Percentiles rank a stretch among this genome's conserved stretches.
These are phyloP conservation scores for Drosophila tani DNA, from an alignment of 1,140 invertebrate genomes.

Conservation along the genomic window DNA sequence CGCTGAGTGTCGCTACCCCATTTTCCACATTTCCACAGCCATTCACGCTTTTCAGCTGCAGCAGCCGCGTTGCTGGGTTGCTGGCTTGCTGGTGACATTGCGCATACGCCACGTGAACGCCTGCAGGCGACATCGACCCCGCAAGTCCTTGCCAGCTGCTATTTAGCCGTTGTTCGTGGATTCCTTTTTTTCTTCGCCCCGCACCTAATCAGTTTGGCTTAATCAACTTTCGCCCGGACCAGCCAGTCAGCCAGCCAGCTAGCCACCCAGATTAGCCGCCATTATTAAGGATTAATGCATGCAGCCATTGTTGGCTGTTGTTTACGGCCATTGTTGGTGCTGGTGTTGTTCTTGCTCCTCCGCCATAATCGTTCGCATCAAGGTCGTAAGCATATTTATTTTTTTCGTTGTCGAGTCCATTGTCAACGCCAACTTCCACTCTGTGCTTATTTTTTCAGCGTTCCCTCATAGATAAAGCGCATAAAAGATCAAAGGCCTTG, in stretches of 20 bases:
- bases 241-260: neutral
- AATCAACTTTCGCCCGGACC: slow-evolving; percentile 57
- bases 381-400: slow-evolving; percentile 42
- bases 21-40: slow-evolving; percentile 6
- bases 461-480: slow-evolving; percentile 73
- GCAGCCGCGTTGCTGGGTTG: neutral
- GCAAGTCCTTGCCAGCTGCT: slow-evolving; percentile 13
- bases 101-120: slow-evolving; percentile 57
- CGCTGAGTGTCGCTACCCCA: slow-evolving; percentile 19
- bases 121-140: slow-evolving; percentile 38
- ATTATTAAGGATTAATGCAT: slow-evolving; percentile 73
- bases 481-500: slow-evolving; percentile 82
- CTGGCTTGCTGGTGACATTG: slow-evolving; percentile 31
- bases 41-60: slow-evolving; percentile 20
- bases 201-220: slow-evolving; percentile 63
- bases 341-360: neutral
- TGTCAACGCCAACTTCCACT: slow-evolving; percentile 41
- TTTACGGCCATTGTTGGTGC: slow-evolving; percentile 20
- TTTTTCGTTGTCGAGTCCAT: slow-evolving; percentile 22
- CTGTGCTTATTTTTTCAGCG: slow-evolving; percentile 19
- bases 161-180: slow-evolving; percentile 13
- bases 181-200: slow-evolving; percentile 3
- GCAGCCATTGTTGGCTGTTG: slow-evolving; percentile 47
- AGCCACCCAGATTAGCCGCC: slow-evolving; percentile 58
- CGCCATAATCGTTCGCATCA: slow-evolving; percentile 52